These are phyloP conservation scores for Tinea semifulvella DNA, from an alignment of 2,888 invertebrate genomes.

Conservation along the genomic window DNA sequence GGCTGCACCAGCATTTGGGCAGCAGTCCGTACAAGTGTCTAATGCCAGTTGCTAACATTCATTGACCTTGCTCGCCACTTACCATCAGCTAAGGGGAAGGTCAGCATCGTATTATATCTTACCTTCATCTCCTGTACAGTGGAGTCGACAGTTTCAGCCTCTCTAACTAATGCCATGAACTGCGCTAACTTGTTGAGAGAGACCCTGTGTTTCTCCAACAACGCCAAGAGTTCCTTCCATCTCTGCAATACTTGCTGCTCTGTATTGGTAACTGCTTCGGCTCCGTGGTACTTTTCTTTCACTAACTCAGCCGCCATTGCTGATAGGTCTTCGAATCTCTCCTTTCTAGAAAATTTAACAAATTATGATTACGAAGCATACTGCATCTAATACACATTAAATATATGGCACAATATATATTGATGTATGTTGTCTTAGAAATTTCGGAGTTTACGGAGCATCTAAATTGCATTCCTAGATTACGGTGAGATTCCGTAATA, in stretches of 20 bases:
- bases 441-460: too few relatives aligned
- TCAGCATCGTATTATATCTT: conserved; percentile 10
- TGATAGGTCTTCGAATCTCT: conserved; percentile 92
- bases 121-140: conserved; percentile 87
- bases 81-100: too few relatives aligned
- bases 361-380: too few relatives aligned
- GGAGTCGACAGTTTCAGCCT: conserved; percentile 88
- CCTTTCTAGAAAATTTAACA: conserved; percentile 77
- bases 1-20: too few relatives aligned
- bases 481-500: too few relatives aligned
- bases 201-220: conserved; percentile 84
- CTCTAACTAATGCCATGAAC: conserved; percentile 87
- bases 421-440: too few relatives aligned
- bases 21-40: too few relatives aligned
- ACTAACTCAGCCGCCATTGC: conserved; percentile 94
- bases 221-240: conserved; percentile 86
- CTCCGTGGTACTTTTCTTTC: conserved; percentile 90
- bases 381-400: too few relatives aligned
- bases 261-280: conserved; percentile 74
- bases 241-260: conserved; percentile 81
- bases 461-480: too few relatives aligned
- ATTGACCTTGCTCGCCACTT: too few relatives aligned
- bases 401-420: too few relatives aligned
- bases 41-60: too few relatives aligned
- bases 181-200: conserved; percentile 82